Evolutionary conservation across 2,888 invertebrate species (phyloP).

Genomic region (Rhodophaea formosa): DNA sequence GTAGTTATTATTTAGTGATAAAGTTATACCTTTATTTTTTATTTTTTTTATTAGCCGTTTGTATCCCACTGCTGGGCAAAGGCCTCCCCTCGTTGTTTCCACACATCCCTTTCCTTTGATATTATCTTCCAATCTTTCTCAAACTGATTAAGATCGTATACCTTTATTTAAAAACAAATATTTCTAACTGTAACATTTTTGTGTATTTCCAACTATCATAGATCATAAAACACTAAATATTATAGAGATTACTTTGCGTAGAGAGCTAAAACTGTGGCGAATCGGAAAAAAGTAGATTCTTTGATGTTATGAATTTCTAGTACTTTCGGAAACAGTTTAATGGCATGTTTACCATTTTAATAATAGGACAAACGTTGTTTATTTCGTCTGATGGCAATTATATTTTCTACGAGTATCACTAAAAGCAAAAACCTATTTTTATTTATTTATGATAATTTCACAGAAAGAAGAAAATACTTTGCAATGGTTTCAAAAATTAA

Average conservation of each 20-base stretch:
- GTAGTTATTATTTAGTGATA: too few species aligned
- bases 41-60: too few species aligned
- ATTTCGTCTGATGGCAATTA: neutral
- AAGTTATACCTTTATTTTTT: too few species aligned
- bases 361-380: neutral
- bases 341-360: slow-evolving; percentile 1
- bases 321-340: slow-evolving; percentile 5
- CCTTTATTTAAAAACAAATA: neutral
- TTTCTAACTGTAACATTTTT: neutral
- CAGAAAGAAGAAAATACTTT: neutral
- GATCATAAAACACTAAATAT: neutral
- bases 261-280: neutral
- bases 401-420: neutral
- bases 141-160: too few species aligned
- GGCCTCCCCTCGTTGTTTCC: too few species aligned
- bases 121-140: too few species aligned
- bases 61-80: too few species aligned
- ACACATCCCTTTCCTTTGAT: too few species aligned
- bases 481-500: too few species aligned
- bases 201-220: neutral
- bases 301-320: neutral
- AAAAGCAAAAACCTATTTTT: neutral
- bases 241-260: neutral
- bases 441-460: neutral
- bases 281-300: neutral